These are phyloP conservation scores for Palythoa grandis DNA, from an alignment of 92 coral and sea anemone species.

Conservation along the genomic window DNA sequence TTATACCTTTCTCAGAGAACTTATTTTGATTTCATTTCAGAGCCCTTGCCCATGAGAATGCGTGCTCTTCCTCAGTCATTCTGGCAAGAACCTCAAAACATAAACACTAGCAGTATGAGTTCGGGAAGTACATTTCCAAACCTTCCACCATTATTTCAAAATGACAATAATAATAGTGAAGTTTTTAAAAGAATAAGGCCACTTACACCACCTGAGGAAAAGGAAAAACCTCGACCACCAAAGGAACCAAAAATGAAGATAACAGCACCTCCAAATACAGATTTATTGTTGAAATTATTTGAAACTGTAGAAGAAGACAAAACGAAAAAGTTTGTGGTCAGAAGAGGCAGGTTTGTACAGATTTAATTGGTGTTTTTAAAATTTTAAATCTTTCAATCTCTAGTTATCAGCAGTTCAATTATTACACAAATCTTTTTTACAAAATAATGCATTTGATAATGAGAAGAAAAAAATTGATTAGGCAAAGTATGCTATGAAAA, in stretches of 20 bases:
- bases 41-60: conserved; percentile 95
- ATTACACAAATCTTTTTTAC: no score
- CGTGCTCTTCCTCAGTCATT: conserved; percentile 97
- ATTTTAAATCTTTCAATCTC: no score
- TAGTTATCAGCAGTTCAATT: no score
- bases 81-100: conserved; percentile 91
- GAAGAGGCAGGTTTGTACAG: conserved; percentile 91
- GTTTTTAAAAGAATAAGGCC: conserved; percentile 85
- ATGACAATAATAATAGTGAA: conserved; percentile 93
- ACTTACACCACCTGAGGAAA: conserved; percentile 96
- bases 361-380: neutral
- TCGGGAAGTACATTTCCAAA: conserved; percentile 81
- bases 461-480: no score
- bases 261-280: conserved; percentile 78
- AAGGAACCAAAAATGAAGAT: conserved; percentile 81
- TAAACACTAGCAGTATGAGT: conserved; percentile 87
- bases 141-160: conserved; percentile 86
- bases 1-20: neutral
- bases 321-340: conserved; percentile 88
- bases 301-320: conserved; percentile 90
- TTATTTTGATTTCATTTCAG: conserved; percentile 46
- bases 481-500: no score
- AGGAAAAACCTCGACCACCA: conserved; percentile 95
- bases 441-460: neutral
- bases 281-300: conserved; percentile 83